These are phyloP conservation scores for Acanthiza pusilla DNA, from an alignment of 2,797 vertebrate genomes.

Conservation along the genomic window DNA sequence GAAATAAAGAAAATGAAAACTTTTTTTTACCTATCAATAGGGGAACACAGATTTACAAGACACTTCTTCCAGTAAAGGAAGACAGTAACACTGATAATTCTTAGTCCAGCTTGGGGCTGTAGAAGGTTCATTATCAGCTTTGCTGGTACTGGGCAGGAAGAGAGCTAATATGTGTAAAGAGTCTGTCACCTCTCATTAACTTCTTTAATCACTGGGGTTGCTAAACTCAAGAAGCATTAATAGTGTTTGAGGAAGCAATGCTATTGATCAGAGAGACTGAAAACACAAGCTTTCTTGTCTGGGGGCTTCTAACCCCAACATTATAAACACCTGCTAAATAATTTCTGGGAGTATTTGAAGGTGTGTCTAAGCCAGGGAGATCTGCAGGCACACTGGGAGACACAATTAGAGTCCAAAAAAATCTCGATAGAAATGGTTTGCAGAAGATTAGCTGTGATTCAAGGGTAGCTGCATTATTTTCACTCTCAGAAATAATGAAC, in stretches of 20 bases:
- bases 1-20: rapidly evolving
- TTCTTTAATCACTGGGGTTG: not conserved
- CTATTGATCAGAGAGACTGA: not conserved
- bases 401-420: not conserved
- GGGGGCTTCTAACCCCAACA: not conserved
- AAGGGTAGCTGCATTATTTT: not conserved
- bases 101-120: not conserved
- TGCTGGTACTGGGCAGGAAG: not conserved
- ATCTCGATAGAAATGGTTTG: not conserved
- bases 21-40: not conserved
- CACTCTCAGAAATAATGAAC: not conserved
- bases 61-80: not conserved
- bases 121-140: not conserved
- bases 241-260: not conserved
- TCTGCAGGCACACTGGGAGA: not conserved
- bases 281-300: not conserved
- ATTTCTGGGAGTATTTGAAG: not conserved
- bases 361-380: not conserved
- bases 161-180: not conserved
- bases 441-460: not conserved
- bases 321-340: not conserved
- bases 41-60: not conserved
- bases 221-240: not conserved
- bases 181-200: not conserved
- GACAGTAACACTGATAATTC: not conserved